Conservation (phyloP, 2,888 invertebrate genomes). For the Desoria tigrina region DNA sequence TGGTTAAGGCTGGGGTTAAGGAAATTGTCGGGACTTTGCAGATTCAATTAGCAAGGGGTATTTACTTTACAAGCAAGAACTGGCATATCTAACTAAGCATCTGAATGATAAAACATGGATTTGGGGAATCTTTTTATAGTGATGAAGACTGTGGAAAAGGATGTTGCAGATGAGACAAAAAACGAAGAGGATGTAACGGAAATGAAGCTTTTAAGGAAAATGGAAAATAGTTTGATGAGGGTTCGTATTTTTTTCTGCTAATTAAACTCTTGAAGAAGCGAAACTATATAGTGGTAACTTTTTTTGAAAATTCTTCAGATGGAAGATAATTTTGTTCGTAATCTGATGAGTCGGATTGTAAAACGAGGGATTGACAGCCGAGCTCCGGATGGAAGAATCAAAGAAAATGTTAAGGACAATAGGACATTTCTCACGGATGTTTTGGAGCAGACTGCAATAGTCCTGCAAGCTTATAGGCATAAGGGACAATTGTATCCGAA, state of each 20-base stretch:
- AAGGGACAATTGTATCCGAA: constrained; percentile 28
- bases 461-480: constrained; percentile 37
- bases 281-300: neutral
- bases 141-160: constrained; percentile 27
- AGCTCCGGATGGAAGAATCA: too few relatives aligned
- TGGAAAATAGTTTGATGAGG: constrained; percentile 28
- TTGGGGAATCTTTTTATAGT: too few relatives aligned
- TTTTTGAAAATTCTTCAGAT: constrained; percentile 21
- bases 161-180: constrained; percentile 16
- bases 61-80: too few relatives aligned
- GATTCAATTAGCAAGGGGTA: constrained; percentile 36
- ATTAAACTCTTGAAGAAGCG: too few relatives aligned
- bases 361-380: constrained; percentile 9
- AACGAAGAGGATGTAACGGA: constrained; percentile 24
- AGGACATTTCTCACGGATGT: constrained; percentile 33
- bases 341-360: constrained; percentile 31
- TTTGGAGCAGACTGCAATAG: constrained; percentile 37
- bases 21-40: constrained; percentile 45
- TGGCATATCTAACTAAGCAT: constrained; percentile 9
- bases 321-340: constrained; percentile 26
- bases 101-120: too few relatives aligned
- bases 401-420: neutral
- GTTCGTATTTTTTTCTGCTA: constrained; percentile 17
- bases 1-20: constrained; percentile 41
- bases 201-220: constrained; percentile 25